Conservation (phyloP, 1,140 invertebrate genomes). For the Drosophila pectinifera region DNA sequence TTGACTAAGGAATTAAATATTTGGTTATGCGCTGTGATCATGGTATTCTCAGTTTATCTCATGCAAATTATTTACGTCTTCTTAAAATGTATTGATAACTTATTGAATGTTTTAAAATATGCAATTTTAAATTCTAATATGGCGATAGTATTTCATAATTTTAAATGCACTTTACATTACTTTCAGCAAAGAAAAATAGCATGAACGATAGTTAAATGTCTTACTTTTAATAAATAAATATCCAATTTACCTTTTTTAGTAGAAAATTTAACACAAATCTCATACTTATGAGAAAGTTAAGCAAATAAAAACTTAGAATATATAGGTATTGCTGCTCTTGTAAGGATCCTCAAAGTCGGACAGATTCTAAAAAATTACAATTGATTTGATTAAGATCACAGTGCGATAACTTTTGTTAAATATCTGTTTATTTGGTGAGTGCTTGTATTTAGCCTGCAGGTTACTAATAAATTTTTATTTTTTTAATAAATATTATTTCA, state of each 20-base stretch:
- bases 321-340: too few relatives aligned
- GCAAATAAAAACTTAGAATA: slow-evolving; percentile 85
- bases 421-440: slow-evolving; percentile 10
- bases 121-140: neutral
- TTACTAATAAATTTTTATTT: neutral
- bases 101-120: neutral
- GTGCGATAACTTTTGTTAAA: too few relatives aligned
- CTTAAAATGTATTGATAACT: too few relatives aligned
- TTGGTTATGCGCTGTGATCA: too few relatives aligned
- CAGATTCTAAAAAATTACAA: slow-evolving; percentile 80
- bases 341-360: slow-evolving; percentile 85
- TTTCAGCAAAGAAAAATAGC: neutral
- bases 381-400: slow-evolving; percentile 57
- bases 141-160: too few relatives aligned
- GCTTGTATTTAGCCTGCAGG: neutral
- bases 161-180: too few relatives aligned
- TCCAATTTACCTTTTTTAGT: slow-evolving; percentile 66
- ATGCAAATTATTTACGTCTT: slow-evolving; percentile 15
- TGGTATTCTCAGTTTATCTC: slow-evolving; percentile 2
- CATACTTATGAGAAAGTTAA: slow-evolving; percentile 60
- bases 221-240: slow-evolving; percentile 22
- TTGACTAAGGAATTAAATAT: too few relatives aligned
- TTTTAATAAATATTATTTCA: neutral
- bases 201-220: slow-evolving; percentile 2
- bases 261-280: slow-evolving; percentile 59